These are phyloP conservation scores for Ancistrus triradiatus DNA, from an alignment of 2,113 vertebrate genomes.

Conservation along the genomic window DNA sequence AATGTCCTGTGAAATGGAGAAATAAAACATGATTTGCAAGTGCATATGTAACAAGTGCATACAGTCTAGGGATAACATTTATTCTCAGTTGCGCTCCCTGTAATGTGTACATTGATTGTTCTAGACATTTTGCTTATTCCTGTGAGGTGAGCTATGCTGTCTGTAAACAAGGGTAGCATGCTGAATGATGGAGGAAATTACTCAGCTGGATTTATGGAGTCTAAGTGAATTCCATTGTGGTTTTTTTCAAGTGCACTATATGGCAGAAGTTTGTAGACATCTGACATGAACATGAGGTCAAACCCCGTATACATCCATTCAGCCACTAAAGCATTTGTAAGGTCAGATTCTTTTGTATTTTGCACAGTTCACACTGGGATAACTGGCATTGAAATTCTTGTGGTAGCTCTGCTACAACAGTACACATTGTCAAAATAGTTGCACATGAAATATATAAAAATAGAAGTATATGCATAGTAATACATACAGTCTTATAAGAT, in stretches of 20 bases:
- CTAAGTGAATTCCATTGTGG: neutral
- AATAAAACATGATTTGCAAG: neutral
- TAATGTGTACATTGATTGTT: neutral
- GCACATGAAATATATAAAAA: no score
- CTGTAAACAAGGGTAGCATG: neutral
- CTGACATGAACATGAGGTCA: no score
- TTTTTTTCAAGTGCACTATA: neutral
- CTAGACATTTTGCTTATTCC: constrained; percentile 13
- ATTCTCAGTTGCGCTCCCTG: neutral
- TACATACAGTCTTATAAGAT: no score
- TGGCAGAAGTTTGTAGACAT: neutral
- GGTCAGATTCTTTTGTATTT: no score
- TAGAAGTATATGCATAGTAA: no score
- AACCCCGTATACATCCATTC: no score
- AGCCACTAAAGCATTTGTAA: no score
- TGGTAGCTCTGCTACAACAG: no score
- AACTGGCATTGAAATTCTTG: no score
- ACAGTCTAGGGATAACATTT: neutral
- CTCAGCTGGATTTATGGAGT: constrained; percentile 4
- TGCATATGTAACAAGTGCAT: neutral
- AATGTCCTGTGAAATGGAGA: neutral
- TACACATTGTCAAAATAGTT: no score
- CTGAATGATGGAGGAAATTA: neutral
- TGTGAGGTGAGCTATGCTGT: neutral
- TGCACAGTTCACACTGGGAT: no score